Evolutionary conservation across 2,888 invertebrate species (phyloP).

Genomic region (Tuberolachnus salignus): DNA sequence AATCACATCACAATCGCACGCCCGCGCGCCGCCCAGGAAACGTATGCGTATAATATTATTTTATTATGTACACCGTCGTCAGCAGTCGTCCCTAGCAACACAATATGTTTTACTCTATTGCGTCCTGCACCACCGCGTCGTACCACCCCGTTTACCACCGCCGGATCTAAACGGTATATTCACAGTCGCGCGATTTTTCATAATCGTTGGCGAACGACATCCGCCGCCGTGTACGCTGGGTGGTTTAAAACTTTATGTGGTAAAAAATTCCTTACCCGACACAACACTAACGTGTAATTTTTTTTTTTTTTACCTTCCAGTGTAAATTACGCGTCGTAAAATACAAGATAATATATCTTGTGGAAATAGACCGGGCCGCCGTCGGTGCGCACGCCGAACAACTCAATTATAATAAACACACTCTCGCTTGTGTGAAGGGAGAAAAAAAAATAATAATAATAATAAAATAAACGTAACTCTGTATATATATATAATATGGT

Average conservation of each 20-base stretch:
- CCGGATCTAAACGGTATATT: too few species aligned
- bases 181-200: slow-evolving; percentile 16
- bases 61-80: too few species aligned
- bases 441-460: slow-evolving; percentile 24
- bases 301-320: slow-evolving; percentile 14
- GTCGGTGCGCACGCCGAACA: slow-evolving; percentile 38
- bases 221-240: background rate
- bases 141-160: too few species aligned
- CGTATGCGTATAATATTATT: too few species aligned
- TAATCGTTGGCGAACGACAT: slow-evolving; percentile 31
- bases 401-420: slow-evolving; percentile 57
- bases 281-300: too few species aligned
- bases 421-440: slow-evolving; percentile 13
- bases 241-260: background rate
- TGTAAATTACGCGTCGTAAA: slow-evolving; percentile 46
- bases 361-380: slow-evolving; percentile 38
- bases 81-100: background rate
- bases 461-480: background rate
- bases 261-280: slow-evolving; percentile 1
- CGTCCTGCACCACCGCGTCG: too few species aligned
- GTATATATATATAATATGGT: slow-evolving; percentile 9
- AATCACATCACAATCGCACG: background rate
- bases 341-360: slow-evolving; percentile 46
- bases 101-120: background rate
- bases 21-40: background rate